A percentile compares a stretch with the other conserved stretches of the same genome.
These are phyloP conservation scores for Protaetia brevitarsis DNA, from an alignment of 1,140 invertebrate species.

Conservation along the genomic window DNA sequence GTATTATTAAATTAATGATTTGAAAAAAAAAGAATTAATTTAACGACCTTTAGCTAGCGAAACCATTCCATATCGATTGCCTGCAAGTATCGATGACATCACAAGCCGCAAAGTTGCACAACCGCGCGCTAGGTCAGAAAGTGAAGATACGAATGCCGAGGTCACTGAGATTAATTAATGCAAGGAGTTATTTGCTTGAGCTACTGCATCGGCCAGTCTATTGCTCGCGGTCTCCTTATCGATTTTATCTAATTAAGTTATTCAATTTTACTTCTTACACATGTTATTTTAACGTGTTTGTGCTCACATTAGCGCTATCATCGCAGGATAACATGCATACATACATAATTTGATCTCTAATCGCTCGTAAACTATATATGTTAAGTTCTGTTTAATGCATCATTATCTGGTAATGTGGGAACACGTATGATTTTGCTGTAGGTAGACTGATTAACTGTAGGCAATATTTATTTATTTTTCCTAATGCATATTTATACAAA, in stretches of 20 bases:
- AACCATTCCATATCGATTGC: too few species aligned
- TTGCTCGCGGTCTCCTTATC: background rate
- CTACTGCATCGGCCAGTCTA: background rate
- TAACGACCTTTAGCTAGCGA: too few species aligned
- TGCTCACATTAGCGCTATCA: background rate
- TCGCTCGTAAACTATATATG: too few species aligned
- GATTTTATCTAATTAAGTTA: slow-evolving; percentile 12
- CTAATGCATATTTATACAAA: too few species aligned
- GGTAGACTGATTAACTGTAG: too few species aligned
- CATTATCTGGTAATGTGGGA: too few species aligned
- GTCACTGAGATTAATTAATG: background rate
- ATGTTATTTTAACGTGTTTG: background rate
- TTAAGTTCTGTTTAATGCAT: too few species aligned
- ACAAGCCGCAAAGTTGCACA: background rate
- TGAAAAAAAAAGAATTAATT: too few species aligned
- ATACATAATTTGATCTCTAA: too few species aligned
- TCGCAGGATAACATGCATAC: background rate
- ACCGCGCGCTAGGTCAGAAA: background rate
- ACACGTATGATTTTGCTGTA: too few species aligned
- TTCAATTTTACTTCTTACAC: background rate
- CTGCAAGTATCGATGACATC: background rate
- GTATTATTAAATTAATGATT: too few species aligned
- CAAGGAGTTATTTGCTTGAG: background rate
- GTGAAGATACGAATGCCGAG: slow-evolving; percentile 13
- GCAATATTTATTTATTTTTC: too few species aligned